phyloP scores from a whole-genome alignment of 2,888 invertebrate species.

The Drosophila maculinotata region DNA sequence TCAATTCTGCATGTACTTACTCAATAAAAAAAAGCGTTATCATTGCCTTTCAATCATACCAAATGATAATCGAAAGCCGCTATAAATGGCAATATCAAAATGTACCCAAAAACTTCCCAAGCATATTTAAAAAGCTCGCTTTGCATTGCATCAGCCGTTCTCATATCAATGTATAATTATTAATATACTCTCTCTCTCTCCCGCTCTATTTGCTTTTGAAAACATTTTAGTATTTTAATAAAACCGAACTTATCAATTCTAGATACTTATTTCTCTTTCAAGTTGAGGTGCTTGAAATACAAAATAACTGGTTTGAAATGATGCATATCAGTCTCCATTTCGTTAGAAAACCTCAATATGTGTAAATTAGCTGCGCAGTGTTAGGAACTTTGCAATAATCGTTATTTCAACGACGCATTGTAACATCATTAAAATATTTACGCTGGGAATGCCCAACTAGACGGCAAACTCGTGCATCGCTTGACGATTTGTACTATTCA shows the following conservation, averaged over 20 bases:
- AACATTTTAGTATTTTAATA: too few species aligned
- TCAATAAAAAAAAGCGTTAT: neutral
- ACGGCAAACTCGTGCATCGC: neutral
- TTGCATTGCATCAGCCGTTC: constrained; percentile 38
- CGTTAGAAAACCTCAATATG: neutral
- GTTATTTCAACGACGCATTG: neutral
- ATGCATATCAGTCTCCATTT: neutral
- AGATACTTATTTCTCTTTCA: neutral
- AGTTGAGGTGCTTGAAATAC: neutral
- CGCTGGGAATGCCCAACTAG: too few species aligned
- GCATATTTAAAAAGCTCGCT: constrained; percentile 1
- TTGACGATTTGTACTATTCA: too few species aligned
- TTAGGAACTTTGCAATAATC: neutral
- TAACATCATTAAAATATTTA: neutral
- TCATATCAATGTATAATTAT: constrained; percentile 9
- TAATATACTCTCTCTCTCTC: neutral
- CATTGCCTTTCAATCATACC: neutral
- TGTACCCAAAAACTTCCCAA: neutral
- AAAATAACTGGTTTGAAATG: neutral
- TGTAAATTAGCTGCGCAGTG: neutral
- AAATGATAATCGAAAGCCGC: neutral
- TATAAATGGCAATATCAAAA: neutral
- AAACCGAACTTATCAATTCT: too few species aligned
- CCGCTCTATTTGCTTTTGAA: neutral
- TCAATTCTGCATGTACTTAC: neutral